These are phyloP conservation scores for Drosophila sproati DNA, from an alignment of 1,140 invertebrate species.

Conservation along the genomic window DNA sequence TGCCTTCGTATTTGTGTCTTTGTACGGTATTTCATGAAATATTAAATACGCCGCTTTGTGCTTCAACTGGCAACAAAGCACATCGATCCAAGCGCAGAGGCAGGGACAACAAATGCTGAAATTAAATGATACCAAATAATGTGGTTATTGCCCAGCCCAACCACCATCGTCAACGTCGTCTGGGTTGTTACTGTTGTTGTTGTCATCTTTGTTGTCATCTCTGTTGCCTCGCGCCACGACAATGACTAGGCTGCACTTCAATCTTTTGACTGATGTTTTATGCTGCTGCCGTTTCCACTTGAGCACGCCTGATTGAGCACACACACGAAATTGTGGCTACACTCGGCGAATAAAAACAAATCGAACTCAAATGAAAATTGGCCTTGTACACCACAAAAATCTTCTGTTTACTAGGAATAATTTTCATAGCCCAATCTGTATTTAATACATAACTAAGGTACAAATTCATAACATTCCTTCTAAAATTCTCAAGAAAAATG, in stretches of 20 bases:
- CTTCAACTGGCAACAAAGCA: not conserved
- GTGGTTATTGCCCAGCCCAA: slow-evolving; percentile 61
- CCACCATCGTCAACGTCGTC: slow-evolving; percentile 25
- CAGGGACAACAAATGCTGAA: slow-evolving; percentile 59
- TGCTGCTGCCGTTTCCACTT: slow-evolving; percentile 48
- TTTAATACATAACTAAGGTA: too few relatives aligned
- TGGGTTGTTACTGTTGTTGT: slow-evolving; percentile 7
- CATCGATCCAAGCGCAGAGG: not conserved
- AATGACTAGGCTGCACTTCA: slow-evolving; percentile 60
- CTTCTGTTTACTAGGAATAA: too few relatives aligned
- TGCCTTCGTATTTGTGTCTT: slow-evolving; percentile 49
- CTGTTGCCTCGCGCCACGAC: slow-evolving; percentile 35
- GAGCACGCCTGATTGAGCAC: slow-evolving; percentile 72
- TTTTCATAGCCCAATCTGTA: too few relatives aligned
- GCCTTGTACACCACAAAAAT: too few relatives aligned
- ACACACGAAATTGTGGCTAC: slow-evolving; percentile 39
- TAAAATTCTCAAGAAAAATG: too few relatives aligned
- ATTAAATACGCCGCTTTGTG: slow-evolving; percentile 66
- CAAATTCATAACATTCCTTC: too few relatives aligned
- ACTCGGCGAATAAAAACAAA: not conserved
- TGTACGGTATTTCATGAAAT: slow-evolving; percentile 73
- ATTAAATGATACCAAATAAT: slow-evolving; percentile 78
- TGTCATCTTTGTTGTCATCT: slow-evolving; percentile 6
- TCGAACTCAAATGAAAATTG: too few relatives aligned
- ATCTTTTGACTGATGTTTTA: slow-evolving; percentile 58